These are phyloP conservation scores for Pelobates cultripes DNA, from an alignment of 2,797 vertebrate genomes.

Conservation along the genomic window DNA sequence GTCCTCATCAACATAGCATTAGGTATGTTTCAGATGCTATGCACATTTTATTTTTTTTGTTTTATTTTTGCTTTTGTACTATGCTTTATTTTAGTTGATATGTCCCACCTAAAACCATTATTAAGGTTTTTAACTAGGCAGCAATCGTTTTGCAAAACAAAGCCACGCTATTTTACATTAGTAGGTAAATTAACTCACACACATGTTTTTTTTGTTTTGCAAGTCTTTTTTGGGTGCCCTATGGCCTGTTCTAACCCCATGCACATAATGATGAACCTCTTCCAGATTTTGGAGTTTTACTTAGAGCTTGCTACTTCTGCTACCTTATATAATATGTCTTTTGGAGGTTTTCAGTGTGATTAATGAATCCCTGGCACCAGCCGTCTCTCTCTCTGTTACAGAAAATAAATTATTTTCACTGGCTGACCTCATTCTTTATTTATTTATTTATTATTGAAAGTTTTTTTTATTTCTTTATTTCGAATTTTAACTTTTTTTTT, in stretches of 20 bases:
- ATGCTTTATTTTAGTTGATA: too few relatives aligned
- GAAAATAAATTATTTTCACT: slow-evolving; percentile 51
- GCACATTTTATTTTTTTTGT: too few relatives aligned
- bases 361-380: slow-evolving; percentile 50
- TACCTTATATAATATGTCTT: slow-evolving; percentile 21
- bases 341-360: slow-evolving; percentile 50
- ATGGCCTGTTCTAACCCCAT: slow-evolving; percentile 6
- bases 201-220: too few relatives aligned
- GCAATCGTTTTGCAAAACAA: too few relatives aligned
- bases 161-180: too few relatives aligned
- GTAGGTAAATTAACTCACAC: too few relatives aligned
- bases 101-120: too few relatives aligned
- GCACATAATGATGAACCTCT: slow-evolving; percentile 5
- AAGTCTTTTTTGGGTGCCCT: too few relatives aligned
- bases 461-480: slow-evolving; percentile 20
- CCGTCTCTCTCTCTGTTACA: slow-evolving; percentile 41
- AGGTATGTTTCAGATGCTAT: too few relatives aligned
- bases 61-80: too few relatives aligned
- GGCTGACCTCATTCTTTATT: slow-evolving; percentile 48
- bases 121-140: too few relatives aligned
- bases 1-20: too few relatives aligned
- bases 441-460: background rate
- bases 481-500: slow-evolving; percentile 11
- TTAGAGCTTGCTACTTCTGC: slow-evolving; percentile 32
- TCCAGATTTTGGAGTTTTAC: slow-evolving; percentile 28